Percentiles rank a stretch among this genome's conserved stretches.
Evolutionary conservation across 2,113 vertebrate genomes (phyloP).

Genomic region (Cavia porcellus): DNA sequence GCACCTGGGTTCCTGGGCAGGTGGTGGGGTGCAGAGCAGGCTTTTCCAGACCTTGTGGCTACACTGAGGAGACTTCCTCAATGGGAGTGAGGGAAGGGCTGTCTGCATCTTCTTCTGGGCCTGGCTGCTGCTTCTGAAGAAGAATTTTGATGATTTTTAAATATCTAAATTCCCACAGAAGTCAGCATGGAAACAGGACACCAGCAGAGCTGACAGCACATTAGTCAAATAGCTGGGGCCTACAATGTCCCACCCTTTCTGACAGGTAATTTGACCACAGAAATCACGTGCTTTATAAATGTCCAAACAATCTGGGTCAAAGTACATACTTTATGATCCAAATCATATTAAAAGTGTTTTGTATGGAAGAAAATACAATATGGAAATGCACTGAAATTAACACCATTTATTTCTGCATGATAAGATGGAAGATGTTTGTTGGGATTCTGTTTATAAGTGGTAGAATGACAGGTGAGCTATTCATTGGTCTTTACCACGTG

Average conservation of each 20-base stretch:
- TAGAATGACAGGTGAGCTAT: neutral
- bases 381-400: neutral
- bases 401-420: neutral
- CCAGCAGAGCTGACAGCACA: neutral
- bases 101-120: no score
- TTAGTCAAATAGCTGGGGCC: no score
- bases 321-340: neutral
- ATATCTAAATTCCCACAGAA: neutral
- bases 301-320: neutral
- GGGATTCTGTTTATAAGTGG: neutral
- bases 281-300: conserved; percentile 6
- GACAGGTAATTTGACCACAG: neutral
- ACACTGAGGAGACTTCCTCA: no score
- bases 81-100: no score
- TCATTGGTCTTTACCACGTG: neutral
- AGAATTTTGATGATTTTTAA: neutral
- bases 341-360: conserved; percentile 25
- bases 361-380: neutral
- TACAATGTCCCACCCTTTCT: neutral
- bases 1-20: no score
- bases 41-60: no score
- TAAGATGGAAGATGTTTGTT: neutral
- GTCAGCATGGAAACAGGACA: neutral
- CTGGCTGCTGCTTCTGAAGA: neutral
- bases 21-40: no score